A percentile compares a stretch with the other conserved stretches of the same genome.
These are phyloP conservation scores for Trachurus trachurus DNA, from an alignment of 2,797 vertebrate genomes.

Conservation along the genomic window DNA sequence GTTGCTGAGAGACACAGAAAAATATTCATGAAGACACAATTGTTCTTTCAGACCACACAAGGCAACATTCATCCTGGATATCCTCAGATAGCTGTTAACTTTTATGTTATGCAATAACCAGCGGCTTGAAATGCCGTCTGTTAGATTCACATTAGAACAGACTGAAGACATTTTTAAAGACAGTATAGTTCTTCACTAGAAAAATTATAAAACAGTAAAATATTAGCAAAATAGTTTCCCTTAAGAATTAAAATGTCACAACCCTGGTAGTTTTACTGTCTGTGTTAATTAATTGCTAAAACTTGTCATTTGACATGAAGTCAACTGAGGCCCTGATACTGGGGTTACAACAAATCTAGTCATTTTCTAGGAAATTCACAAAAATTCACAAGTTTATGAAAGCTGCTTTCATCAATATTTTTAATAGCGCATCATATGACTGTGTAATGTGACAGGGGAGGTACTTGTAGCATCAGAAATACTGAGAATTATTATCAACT, in stretches of 20 bases:
- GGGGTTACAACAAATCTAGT: background rate
- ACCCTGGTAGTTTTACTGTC: background rate
- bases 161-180: background rate
- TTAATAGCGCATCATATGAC: background rate
- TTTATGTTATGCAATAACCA: constrained; percentile 9
- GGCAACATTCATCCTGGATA: constrained; percentile 24
- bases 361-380: background rate
- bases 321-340: background rate
- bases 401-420: constrained; percentile 1
- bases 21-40: constrained; percentile 5
- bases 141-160: background rate
- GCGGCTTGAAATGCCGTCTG: constrained; percentile 10
- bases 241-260: too few relatives aligned
- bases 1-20: background rate
- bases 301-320: background rate
- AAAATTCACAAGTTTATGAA: background rate
- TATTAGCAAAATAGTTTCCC: background rate
- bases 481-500: background rate
- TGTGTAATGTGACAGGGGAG: background rate
- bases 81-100: constrained; percentile 22
- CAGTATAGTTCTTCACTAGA: too few relatives aligned
- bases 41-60: constrained; percentile 28
- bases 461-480: background rate
- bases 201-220: too few relatives aligned
- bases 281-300: background rate